Evolutionary conservation across 2,797 vertebrate genomes (phyloP).

Genomic region (Forpus xanthops): DNA sequence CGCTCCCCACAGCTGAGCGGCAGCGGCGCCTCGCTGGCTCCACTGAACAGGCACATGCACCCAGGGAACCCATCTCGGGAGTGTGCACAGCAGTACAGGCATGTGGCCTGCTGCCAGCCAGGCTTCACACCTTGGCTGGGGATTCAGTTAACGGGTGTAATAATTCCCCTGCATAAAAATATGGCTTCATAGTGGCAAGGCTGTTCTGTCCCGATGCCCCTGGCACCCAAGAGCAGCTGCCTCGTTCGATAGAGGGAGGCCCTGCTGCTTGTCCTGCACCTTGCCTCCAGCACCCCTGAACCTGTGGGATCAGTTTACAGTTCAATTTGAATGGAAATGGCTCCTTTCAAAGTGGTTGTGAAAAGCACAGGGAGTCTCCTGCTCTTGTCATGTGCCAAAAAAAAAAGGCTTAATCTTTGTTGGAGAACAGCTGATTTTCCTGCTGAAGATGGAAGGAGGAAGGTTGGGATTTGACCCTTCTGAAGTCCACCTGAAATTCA

Average conservation of each 20-base stretch:
- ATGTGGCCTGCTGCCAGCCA: rapidly evolving
- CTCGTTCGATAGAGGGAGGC: neutral
- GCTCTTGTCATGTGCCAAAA: neutral
- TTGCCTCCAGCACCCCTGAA: neutral
- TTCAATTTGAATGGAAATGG: neutral
- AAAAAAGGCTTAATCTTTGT: neutral
- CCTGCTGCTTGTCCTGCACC: neutral
- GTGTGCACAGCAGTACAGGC: rapidly evolving
- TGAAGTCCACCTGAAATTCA: neutral
- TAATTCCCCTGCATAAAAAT: rapidly evolving
- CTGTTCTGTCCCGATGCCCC: neutral
- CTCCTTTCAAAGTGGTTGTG: neutral
- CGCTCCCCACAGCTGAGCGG: rapidly evolving
- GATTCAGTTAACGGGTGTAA: rapidly evolving
- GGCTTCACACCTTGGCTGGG: neutral
- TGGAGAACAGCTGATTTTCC: neutral
- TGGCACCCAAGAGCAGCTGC: neutral
- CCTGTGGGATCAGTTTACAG: neutral
- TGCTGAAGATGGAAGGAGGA: neutral
- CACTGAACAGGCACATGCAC: rapidly evolving
- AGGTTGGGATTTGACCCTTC: neutral
- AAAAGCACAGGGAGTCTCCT: neutral
- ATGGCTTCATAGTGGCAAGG: neutral
- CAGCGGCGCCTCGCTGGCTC: rapidly evolving
- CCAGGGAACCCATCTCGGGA: rapidly evolving